A percentile compares a stretch with the other conserved stretches of the same genome.
These are phyloP conservation scores for Eupsilia transversa DNA, from an alignment of 2,888 invertebrate species.

Conservation along the genomic window DNA sequence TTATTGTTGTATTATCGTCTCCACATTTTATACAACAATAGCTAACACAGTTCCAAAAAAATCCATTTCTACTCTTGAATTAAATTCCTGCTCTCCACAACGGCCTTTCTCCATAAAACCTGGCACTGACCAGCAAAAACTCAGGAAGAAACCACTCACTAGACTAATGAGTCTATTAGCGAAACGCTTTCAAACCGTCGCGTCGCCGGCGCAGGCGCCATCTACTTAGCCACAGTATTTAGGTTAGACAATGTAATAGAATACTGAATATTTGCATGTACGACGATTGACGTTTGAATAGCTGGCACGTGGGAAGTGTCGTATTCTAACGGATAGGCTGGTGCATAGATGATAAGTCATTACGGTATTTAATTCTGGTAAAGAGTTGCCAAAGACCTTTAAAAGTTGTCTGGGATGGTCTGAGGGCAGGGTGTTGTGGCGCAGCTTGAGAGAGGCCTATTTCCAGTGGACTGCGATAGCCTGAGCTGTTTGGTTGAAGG, in stretches of 20 bases:
- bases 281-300: constrained; percentile 60
- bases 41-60: neutral
- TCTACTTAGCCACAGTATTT: constrained; percentile 36
- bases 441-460: neutral
- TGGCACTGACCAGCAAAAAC: constrained; percentile 5
- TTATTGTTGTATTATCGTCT: too few species aligned
- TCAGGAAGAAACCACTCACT: constrained; percentile 12
- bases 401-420: neutral
- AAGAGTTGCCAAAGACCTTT: neutral
- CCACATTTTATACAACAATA: too few species aligned
- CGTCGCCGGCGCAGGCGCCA: constrained; percentile 35
- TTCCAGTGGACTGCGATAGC: neutral
- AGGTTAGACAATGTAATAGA: constrained; percentile 56
- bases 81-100: neutral
- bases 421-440: neutral
- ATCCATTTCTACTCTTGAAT: neutral
- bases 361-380: neutral
- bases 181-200: constrained; percentile 28
- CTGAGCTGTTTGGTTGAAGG: neutral
- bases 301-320: constrained; percentile 34
- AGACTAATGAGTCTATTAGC: constrained; percentile 32
- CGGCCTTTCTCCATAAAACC: neutral
- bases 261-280: constrained; percentile 45
- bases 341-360: constrained; percentile 5
- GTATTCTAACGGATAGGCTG: constrained; percentile 27